phyloP scores from a whole-genome alignment of 2,888 invertebrate species.

The Temnothorax ravouxi region DNA sequence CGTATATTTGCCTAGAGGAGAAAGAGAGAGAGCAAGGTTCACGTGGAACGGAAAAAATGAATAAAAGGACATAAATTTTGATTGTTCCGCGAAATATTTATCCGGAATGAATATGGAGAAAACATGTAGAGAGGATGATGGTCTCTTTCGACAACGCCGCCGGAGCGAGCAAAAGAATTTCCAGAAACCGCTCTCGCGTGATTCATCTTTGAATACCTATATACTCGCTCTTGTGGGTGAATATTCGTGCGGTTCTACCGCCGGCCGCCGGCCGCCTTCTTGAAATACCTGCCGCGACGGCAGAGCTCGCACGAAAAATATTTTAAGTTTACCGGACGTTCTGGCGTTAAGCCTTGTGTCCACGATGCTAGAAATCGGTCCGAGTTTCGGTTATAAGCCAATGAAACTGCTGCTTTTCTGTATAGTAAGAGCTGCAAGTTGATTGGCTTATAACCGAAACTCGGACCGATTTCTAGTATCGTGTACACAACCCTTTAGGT shows the following conservation, averaged over 20 bases:
- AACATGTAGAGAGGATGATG: background rate
- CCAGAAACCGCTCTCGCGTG: constrained; percentile 55
- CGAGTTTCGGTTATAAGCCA: too few species aligned
- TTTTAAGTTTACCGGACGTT: constrained; percentile 25
- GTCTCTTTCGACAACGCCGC: background rate
- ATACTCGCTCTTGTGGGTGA: constrained; percentile 66
- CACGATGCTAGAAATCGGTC: too few species aligned
- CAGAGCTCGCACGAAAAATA: constrained; percentile 29
- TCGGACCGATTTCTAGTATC: too few species aligned
- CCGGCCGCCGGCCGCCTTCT: constrained; percentile 49
- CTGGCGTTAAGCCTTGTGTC: too few species aligned
- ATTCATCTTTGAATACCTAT: constrained; percentile 69
- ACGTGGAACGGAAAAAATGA: background rate
- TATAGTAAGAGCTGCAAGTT: too few species aligned
- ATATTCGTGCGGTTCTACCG: constrained; percentile 71
- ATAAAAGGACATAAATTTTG: background rate
- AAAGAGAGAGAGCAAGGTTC: background rate
- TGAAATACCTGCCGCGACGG: constrained; percentile 65
- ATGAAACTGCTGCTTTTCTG: too few species aligned
- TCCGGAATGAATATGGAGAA: background rate
- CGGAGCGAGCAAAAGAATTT: constrained; percentile 49
- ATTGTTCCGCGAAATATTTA: background rate
- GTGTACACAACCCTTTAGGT: too few species aligned
- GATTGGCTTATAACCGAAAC: too few species aligned
- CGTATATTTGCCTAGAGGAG: background rate